Conservation (phyloP, 2,888 invertebrate species). For the Philereme vetulata region DNA sequence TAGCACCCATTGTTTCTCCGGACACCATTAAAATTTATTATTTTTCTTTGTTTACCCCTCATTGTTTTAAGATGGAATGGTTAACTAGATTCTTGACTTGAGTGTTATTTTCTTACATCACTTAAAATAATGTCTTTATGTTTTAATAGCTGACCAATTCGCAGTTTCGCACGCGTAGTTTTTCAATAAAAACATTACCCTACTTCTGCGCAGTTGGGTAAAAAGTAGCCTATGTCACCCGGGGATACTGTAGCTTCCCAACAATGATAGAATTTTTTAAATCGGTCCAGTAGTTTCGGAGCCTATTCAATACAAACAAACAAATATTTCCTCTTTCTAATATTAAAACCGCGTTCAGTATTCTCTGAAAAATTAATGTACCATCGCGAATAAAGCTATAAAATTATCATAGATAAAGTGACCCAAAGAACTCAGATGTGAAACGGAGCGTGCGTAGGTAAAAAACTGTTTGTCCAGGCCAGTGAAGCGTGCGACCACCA, state of each 20-base stretch:
- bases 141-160: too few relatives aligned
- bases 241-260: too few relatives aligned
- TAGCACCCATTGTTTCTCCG: slow-evolving; percentile 62
- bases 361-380: slow-evolving; percentile 31
- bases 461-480: slow-evolving; percentile 42
- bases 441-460: slow-evolving; percentile 35
- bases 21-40: slow-evolving; percentile 57
- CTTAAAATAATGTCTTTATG: too few relatives aligned
- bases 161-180: too few relatives aligned
- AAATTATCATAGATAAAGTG: slow-evolving; percentile 35
- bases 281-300: too few relatives aligned
- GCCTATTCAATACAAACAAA: too few relatives aligned
- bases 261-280: too few relatives aligned
- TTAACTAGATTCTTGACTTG: slow-evolving; percentile 4
- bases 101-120: too few relatives aligned
- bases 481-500: slow-evolving; percentile 51
- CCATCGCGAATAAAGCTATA: slow-evolving; percentile 26
- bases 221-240: too few relatives aligned
- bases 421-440: slow-evolving; percentile 31
- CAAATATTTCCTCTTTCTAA: too few relatives aligned
- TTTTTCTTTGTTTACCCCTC: slow-evolving; percentile 33
- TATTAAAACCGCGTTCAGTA: slow-evolving; percentile 7
- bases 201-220: too few relatives aligned
- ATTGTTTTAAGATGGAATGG: slow-evolving; percentile 31
- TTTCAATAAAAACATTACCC: too few relatives aligned